Evolutionary conservation across 1,140 invertebrate species (phyloP).

Genomic region (Phymorhynchus buccinoides): DNA sequence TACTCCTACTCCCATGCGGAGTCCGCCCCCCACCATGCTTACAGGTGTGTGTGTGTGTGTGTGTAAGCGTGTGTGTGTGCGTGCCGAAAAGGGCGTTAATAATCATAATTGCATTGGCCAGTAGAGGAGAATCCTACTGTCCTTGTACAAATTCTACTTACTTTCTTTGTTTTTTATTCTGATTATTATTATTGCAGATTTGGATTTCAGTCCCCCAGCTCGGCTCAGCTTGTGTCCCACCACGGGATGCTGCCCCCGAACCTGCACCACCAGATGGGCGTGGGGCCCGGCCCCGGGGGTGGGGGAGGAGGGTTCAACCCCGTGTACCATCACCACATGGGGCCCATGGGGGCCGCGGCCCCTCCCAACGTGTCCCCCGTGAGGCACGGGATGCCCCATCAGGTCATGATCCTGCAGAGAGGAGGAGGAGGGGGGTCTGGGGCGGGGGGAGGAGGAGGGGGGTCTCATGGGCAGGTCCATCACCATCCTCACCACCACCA

Average conservation of each 20-base stretch:
- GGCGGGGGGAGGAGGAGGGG: conserved; percentile 44
- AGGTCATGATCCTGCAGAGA: conserved; percentile 61
- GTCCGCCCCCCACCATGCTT: not conserved
- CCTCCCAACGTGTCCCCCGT: conserved; percentile 1
- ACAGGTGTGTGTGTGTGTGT: too few relatives aligned
- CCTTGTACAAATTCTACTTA: too few relatives aligned
- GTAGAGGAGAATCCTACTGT: too few relatives aligned
- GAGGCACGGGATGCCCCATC: conserved; percentile 44
- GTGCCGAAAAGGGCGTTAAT: not conserved
- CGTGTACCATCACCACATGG: conserved; percentile 46
- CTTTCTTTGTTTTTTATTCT: too few relatives aligned
- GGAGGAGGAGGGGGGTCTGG: too few relatives aligned
- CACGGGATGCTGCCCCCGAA: conserved; percentile 3
- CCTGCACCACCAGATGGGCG: too few relatives aligned
- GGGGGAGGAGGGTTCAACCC: conserved; percentile 37
- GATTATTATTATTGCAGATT: too few relatives aligned
- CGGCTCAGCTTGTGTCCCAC: not conserved
- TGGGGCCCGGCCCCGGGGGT: not conserved
- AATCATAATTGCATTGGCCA: too few relatives aligned
- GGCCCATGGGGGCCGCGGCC: conserved; percentile 39
- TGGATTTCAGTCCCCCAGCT: conserved; percentile 4
- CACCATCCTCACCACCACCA: too few relatives aligned
- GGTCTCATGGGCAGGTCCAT: conserved; percentile 34
- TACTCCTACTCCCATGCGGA: not conserved
- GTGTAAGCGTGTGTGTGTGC: too few relatives aligned